phyloP scores from a whole-genome alignment of 1,140 invertebrate species.

The Propsilocerus akamusi region DNA sequence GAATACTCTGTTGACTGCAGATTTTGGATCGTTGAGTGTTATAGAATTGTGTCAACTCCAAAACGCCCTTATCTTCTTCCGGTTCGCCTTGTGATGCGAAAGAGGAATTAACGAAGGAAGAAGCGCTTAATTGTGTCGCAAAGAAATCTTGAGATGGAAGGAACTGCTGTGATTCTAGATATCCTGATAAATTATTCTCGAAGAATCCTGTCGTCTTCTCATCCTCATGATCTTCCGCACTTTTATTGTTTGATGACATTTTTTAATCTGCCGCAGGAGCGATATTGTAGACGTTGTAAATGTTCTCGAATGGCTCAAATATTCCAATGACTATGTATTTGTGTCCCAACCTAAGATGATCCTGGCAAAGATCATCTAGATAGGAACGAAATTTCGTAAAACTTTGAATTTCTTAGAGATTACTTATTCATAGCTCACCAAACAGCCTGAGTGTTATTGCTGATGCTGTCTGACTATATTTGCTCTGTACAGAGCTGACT shows the following conservation, averaged over 20 bases:
- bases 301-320: background rate
- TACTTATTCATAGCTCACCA: background rate
- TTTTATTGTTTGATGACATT: background rate
- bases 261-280: background rate
- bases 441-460: background rate
- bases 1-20: background rate
- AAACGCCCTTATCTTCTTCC: too few species aligned
- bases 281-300: background rate
- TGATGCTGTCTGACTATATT: background rate
- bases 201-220: background rate
- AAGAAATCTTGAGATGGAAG: background rate
- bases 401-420: background rate
- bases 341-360: background rate
- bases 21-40: background rate
- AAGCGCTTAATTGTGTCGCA: background rate
- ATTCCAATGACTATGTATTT: background rate
- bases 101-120: background rate
- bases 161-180: too few species aligned
- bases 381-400: background rate
- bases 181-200: background rate
- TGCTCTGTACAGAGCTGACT: background rate
- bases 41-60: too few species aligned
- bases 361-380: background rate
- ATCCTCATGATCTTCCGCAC: background rate
- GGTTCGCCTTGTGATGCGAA: background rate